Evolutionary conservation across 2,797 vertebrate genomes (phyloP), one percentile per base, ranked within the genome.

Genomic region (Alexandromys oeconomus): DNA sequence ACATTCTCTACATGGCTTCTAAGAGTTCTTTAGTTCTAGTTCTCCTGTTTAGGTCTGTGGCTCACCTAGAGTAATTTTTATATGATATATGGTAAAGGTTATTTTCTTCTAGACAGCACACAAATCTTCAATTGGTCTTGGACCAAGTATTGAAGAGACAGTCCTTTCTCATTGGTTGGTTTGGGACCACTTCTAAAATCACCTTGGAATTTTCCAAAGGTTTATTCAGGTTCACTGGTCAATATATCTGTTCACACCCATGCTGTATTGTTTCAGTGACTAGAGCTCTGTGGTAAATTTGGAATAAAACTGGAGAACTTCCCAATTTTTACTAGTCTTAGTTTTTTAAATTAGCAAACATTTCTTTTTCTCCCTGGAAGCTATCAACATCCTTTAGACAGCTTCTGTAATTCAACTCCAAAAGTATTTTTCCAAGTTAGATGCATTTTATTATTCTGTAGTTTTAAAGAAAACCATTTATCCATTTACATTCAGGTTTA

Each of bases 401-500:
- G 69, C 76, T 71, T 43, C 74, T 57, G 23, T 21, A 95, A 77
- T 15, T 87, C 90, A 54, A 93, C 51, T 87, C 87, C 23, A 65
- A 78, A 92, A 71, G 12, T 37, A 63, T 84, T 84, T 67, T 57
- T 84, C 73, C 27, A 57, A 2, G 11, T 81, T 73, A 79, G 14
- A n/a, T 91, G 34, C 79, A 29, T 54, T 80, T 90, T 69, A 27
- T 76, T 67, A 91, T 95, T 74, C 37, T 5, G 57, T 91, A 51
- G 21, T 91, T 57, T 54, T 37, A 84, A 77, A 71, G 57, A 78
- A 93, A 96, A 65, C 3, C 1, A 37, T 63, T 91, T 37, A 73
- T 9, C 31, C 29, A 29, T 89, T 94, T 95, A 67, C 2, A 8
- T 94, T 92, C 61, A 77, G 7, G 3, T 93, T 31, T 0, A 14